These are phyloP conservation scores for Apostichopus japonicus DNA, from an alignment of 35 echinoderm and acorn worm genomes.

Conservation along the genomic window DNA sequence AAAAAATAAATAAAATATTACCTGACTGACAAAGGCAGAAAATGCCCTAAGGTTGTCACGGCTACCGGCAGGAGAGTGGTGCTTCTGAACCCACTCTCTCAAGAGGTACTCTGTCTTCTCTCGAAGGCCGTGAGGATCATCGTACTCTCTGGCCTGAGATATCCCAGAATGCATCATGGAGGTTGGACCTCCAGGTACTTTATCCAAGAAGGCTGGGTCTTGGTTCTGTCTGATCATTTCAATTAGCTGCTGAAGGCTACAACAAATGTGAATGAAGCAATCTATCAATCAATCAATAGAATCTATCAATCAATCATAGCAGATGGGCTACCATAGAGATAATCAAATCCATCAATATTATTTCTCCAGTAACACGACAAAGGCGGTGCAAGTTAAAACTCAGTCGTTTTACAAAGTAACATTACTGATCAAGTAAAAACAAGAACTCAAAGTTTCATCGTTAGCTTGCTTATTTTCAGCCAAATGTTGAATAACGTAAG, in stretches of 20 bases:
- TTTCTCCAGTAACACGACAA: too few relatives aligned
- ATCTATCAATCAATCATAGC: too few relatives aligned
- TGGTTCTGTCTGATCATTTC: slow-evolving; percentile 94
- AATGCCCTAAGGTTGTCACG: slow-evolving; percentile 95
- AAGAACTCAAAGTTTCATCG: too few relatives aligned
- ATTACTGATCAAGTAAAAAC: too few relatives aligned
- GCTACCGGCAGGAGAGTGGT: slow-evolving; percentile 93
- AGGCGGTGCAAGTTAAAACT: too few relatives aligned
- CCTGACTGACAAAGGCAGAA: slow-evolving; percentile 98
- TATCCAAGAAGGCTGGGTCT: slow-evolving; percentile 96
- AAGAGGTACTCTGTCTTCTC: slow-evolving; percentile 99
- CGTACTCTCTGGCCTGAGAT: slow-evolving; percentile 98
- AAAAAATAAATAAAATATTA: not conserved
- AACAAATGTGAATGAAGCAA: too few relatives aligned
- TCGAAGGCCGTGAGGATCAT: slow-evolving; percentile 93
- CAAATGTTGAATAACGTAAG: too few relatives aligned
- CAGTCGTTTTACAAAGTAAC: too few relatives aligned
- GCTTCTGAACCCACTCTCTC: slow-evolving; percentile 98
- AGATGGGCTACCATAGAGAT: too few relatives aligned
- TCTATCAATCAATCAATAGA: too few relatives aligned
- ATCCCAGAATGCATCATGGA: slow-evolving; percentile 99
- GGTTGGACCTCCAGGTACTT: slow-evolving; percentile 95
- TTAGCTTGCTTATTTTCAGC: too few relatives aligned
- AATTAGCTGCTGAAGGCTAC: slow-evolving; percentile 81
- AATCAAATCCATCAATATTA: too few relatives aligned